phyloP scores from a whole-genome alignment of 2,888 invertebrate species.

The Sinopyrophorus schimmeli region DNA sequence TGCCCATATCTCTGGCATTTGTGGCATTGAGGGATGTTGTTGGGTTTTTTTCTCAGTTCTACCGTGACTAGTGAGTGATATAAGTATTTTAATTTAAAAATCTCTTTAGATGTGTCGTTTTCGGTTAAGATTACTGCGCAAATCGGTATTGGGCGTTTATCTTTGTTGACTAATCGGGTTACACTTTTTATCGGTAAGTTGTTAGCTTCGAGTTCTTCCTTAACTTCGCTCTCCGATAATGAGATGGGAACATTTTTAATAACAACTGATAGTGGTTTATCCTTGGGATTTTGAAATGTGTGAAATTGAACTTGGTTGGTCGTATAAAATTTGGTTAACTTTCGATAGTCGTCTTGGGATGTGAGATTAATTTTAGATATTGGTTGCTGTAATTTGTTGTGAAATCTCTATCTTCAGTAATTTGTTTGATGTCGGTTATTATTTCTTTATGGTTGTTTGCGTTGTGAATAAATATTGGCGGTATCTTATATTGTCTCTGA shows the following conservation, averaged over 20 bases:
- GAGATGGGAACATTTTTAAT: slow-evolving; percentile 9
- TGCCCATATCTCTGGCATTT: slow-evolving; percentile 15
- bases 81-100: not conserved
- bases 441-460: too few species aligned
- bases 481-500: too few species aligned
- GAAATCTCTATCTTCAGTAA: too few species aligned
- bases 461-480: too few species aligned
- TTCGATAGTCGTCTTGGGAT: too few species aligned
- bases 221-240: not conserved
- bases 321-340: slow-evolving; percentile 3
- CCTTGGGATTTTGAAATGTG: slow-evolving; percentile 1
- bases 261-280: slow-evolving; percentile 5
- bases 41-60: slow-evolving; percentile 1
- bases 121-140: slow-evolving; percentile 4
- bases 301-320: slow-evolving; percentile 1
- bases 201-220: not conserved
- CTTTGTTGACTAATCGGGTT: slow-evolving; percentile 2
- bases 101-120: slow-evolving; percentile 1
- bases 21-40: slow-evolving; percentile 4
- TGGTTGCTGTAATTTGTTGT: too few species aligned
- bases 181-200: slow-evolving; percentile 2
- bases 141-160: slow-evolving; percentile 3
- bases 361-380: too few species aligned
- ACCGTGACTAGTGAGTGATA: slow-evolving; percentile 1
- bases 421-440: too few species aligned